Base-by-base conservation (phyloP, 2,113 vertebrate genomes). In the Clupea harengus region DNA sequence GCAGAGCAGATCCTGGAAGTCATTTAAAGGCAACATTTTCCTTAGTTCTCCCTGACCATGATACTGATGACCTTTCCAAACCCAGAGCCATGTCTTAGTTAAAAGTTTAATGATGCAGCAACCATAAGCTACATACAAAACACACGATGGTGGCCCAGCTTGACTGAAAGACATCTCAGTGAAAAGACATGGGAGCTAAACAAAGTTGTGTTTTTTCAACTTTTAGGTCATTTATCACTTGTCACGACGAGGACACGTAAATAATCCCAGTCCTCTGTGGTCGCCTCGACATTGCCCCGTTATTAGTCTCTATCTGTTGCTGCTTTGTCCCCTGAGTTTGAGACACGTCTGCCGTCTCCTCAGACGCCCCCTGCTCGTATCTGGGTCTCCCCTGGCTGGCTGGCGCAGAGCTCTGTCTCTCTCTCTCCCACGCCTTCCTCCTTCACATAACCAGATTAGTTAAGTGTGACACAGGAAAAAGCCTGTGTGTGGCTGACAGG, bases 391-490 rank as follows among this genome's bases (percentile, higher is more conserved):
- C 72, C 72, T 78, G 28, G 10, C 72, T 32, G 25, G 28, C 32
- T 78, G 72, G 72, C 72, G 39, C 11, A 39, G 72, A 39, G 25
- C 72, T 78, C 72, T 78, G 11, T 15, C 72, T 78, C 67, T 39
- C 72, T 78, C 72, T 78, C 25, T 78, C 72, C 72, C 72, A 78
- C 32, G 25, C 72, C 11, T 78, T 78, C 72, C 32, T 78, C 72
- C 72, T 15, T 39, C 72, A 78, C 72, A 78, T 78, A 78, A 78
- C 25, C 3, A 32, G 72, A 78, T 78, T 78, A 39, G 72, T 44
- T 78, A 78, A 32, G 72, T 78, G 72, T 78, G 32, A 39, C 72
- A 78, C 10, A 5, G 28, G 72, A 28, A 15, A 39, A 32, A 78
- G 72, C 11, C 25, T 39, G 72, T 44, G 72, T 6, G 72, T 15